Evolutionary conservation across 2,797 vertebrate genomes (phyloP).

Genomic region (Petrocephalus sullivani): DNA sequence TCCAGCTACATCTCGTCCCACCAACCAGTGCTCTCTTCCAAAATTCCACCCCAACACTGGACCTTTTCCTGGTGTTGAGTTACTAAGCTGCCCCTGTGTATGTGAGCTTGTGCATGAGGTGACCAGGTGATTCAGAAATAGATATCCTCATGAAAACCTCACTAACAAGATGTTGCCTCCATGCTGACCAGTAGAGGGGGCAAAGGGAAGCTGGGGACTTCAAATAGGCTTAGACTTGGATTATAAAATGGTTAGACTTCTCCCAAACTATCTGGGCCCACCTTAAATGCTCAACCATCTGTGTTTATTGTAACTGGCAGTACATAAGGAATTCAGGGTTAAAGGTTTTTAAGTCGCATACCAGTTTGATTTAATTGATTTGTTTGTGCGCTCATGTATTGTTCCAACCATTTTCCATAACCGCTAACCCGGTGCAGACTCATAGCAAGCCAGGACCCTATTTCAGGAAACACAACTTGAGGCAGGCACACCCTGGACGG

Average conservation of each 20-base stretch:
- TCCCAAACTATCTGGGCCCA: too few species aligned
- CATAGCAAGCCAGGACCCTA: not conserved
- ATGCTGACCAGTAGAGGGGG: not conserved
- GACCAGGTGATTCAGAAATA: not conserved
- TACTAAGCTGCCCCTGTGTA: not conserved
- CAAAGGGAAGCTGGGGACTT: not conserved
- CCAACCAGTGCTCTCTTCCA: not conserved
- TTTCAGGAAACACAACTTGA: not conserved
- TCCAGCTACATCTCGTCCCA: not conserved
- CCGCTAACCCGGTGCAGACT: not conserved
- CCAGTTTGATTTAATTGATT: not conserved
- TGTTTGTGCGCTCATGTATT: not conserved
- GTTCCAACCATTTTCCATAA: not conserved
- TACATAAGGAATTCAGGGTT: too few species aligned
- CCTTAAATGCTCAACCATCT: too few species aligned
- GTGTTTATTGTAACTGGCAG: too few species aligned
- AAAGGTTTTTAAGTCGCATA: not conserved
- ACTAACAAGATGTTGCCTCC: not conserved
- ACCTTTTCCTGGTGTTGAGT: not conserved
- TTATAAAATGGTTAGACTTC: too few species aligned
- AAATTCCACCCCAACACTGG: not conserved
- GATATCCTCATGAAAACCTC: not conserved
- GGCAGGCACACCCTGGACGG: not conserved
- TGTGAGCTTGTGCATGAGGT: not conserved
- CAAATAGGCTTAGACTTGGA: too few species aligned